Conservation (phyloP, 1,140 invertebrate genomes). For the Brachionus calyciflorus region DNA sequence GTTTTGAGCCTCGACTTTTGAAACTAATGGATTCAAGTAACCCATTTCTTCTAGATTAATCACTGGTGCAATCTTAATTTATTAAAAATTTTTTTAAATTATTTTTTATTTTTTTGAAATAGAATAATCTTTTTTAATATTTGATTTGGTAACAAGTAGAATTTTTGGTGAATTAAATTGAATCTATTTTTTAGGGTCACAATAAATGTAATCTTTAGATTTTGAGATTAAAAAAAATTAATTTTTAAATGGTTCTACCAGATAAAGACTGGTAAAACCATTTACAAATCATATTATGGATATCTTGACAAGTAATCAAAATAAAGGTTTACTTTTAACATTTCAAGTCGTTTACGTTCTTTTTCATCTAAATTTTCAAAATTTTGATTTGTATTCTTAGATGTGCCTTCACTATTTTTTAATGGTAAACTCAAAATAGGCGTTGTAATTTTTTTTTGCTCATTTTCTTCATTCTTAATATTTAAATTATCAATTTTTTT, state of each 20-base stretch:
- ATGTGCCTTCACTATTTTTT: background rate
- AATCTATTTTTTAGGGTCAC: no score
- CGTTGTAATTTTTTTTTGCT: background rate
- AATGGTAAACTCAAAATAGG: background rate
- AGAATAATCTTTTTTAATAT: no score
- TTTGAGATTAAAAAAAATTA: no score
- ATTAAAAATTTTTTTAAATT: background rate
- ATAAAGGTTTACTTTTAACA: slow-evolving; percentile 4
- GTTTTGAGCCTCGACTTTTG: slow-evolving; percentile 22
- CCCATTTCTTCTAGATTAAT: background rate
- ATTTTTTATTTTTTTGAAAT: background rate
- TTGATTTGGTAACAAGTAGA: no score
- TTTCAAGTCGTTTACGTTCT: background rate
- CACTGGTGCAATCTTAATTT: slow-evolving; percentile 3
- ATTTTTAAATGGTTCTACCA: no score
- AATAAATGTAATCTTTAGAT: no score
- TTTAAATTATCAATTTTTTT: slow-evolving; percentile 49
- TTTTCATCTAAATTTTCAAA: background rate
- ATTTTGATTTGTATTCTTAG: background rate
- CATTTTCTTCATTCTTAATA: background rate
- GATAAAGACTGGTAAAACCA: no score
- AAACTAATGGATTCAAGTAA: background rate
- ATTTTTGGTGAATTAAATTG: no score
- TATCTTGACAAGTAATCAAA: no score
- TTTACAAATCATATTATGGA: no score